Evolutionary conservation across 2,888 invertebrate genomes (phyloP), one percentile per base, ranked within the genome.

Genomic region (Frankliniella intonsa): DNA sequence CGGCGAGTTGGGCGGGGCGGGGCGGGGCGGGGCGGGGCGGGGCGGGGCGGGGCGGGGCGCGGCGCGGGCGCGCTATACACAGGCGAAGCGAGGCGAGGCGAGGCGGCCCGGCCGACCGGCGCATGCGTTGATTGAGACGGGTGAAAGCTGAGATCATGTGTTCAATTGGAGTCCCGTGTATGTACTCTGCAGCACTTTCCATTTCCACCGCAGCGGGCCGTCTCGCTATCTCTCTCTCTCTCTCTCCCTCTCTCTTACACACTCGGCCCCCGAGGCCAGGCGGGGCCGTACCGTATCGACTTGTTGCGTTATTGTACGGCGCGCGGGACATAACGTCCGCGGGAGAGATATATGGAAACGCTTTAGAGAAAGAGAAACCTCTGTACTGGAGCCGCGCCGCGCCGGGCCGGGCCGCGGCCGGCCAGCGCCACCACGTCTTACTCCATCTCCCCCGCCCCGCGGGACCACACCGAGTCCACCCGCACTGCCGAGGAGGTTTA

Each of bases 141-240:
- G 69, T 69, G 69, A 69, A 69, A 69, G 69, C 69, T 69, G 69
- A 69, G 69, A 69, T 69, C 69, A 69, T 69, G 69, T 69, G 69
- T 69, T 69, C 69, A 69, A 69, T 69, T 69, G 69, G 11, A 69
- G 69, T 10, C 69, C 69, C 69, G 62, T 62, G 62, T 62, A n/a
- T 62, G 62, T 62, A 62, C 69, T n/a, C 38, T 7, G 69, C 69
- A 69, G 69, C 69, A 69, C 69, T 69, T 69, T 69, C 69, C 69
- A 69, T 69, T 69, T 69, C 69, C 69, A 69, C n/a, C 69, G 69
- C 69, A 69, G 69, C 69, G 69, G 69, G 69, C 55, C 55, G 17
- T 17, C 55, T 12, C 62, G 0, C 62, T 17, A 5, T n/a, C 62
- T 11, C 62, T 62, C 62, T 62, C 14, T 62, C 62, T 62, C 14